Evolutionary conservation across 2,888 invertebrate species (phyloP), one percentile per base, ranked within the genome.

Genomic region (Allygus modestus): DNA sequence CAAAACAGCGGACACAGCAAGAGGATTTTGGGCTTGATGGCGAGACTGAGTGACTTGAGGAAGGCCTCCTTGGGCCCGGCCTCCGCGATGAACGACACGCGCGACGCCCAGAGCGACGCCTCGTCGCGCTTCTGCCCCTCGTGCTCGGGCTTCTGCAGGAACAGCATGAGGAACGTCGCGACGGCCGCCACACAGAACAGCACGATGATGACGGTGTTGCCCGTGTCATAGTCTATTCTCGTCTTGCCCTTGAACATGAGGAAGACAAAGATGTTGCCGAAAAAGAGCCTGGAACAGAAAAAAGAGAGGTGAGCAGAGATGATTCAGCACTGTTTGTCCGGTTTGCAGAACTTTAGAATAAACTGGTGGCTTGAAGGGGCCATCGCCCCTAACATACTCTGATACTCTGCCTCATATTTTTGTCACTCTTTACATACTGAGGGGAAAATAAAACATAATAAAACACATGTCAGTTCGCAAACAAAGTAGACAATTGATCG

Each of bases 181-280:
- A 90, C 81, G 92, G 90, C 0, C 91, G 92, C 69, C 11, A 91
- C 88, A 0, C 91, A 93, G 0, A 94, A 94, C 81, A 99, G 92
- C 0, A 96, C 97, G 83, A 94, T 94, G 90, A 97, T 97, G 5
- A 99, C 96, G 0, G 96, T 91, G 79, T 93, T 93, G 23, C 98
- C 92, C 0, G 96, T 96, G 12, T 92, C 91, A 75, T 91, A 89
- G 86, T 95, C 95, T 58, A 98, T 97, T 82, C 93, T 92, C 0
- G 92, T 92, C 89, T 95, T 94, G 81, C 96, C 96, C 92, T 94
- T 94, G 91, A 99, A 98, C 90, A 96, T 94, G 90, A 96, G 96
- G 91, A 94, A 98, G 31, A 99, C 97, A 91, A 98, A 99, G 41
- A 98, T 92, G 90, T 99, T 99, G 82, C 99, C 99, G 90, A 97